These are phyloP conservation scores for Trachops cirrhosus DNA, from an alignment of 2,797 vertebrate genomes.

Conservation along the genomic window DNA sequence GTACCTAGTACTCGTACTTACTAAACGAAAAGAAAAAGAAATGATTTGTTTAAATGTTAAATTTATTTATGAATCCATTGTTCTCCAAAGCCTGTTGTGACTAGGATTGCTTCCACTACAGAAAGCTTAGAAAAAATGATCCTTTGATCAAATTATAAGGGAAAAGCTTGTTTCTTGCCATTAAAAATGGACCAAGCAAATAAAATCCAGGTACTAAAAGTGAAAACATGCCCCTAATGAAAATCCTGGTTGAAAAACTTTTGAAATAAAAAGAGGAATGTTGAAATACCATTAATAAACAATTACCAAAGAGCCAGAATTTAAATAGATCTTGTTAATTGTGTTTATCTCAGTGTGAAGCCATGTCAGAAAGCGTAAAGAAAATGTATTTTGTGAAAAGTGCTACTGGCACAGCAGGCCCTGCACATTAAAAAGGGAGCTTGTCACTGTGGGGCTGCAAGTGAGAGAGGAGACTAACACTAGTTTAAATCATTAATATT, in stretches of 20 bases:
- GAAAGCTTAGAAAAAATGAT: not conserved
- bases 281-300: conserved; percentile 79
- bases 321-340: conserved; percentile 82
- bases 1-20: not conserved
- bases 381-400: conserved; percentile 81
- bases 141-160: not conserved
- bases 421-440: conserved; percentile 74
- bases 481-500: conserved; percentile 77
- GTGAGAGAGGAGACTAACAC: conserved; percentile 68
- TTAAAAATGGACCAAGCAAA: conserved; percentile 20
- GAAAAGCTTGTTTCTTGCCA: not conserved
- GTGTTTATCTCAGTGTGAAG: conserved; percentile 83
- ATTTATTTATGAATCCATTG: not conserved
- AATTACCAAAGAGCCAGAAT: conserved; percentile 74
- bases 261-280: conserved; percentile 67
- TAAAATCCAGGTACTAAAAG: not conserved
- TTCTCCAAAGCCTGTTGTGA: not conserved
- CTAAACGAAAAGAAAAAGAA: not conserved
- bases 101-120: not conserved
- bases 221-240: not conserved
- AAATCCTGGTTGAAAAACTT: not conserved
- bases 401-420: conserved; percentile 77
- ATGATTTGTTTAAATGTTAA: not conserved
- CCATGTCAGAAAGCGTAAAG: conserved; percentile 80
- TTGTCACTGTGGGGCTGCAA: conserved; percentile 73